Evolutionary conservation across 2,113 vertebrate species (phyloP), one percentile per base, ranked within the genome.

Genomic region (Hystrix cristata): DNA sequence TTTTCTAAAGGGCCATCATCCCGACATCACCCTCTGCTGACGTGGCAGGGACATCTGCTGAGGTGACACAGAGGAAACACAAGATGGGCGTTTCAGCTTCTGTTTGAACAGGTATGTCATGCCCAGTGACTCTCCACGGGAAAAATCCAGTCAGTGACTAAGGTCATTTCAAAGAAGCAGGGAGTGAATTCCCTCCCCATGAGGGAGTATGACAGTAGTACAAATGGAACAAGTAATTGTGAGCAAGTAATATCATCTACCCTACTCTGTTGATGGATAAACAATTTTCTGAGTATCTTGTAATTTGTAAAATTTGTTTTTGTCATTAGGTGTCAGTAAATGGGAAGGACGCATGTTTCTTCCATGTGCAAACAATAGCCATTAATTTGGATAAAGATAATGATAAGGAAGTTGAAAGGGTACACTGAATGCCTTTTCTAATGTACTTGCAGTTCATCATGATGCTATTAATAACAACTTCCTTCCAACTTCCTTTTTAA

Each of bases 391-490:
- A 78, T 65, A 60, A 86, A 95, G 57, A 59, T 51, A 13, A 83
- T 13, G 31, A 64, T 15, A 23, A 65, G 13, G 87, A 82, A 93
- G 16, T 21, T 90, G 81, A 95, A 15, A 72, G 60, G 85, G 48
- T 18, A 48, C 57, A 83, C 7, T 72, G 23, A 81, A 27, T 71
- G 10, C 51, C 34, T 92, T 72, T 93, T 76, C 59, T 43, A 23
- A 31, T 1, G 2, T 43, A 65, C 60, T 83, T 90, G 57, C 6
- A 93, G n/a, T 62, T 89, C 67, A 13, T 87, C 21, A 71, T 43
- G 34, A 46, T 69, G 4, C 55, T 27, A 74, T 92, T 83, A 80
- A 29, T 65, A 93, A 79, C 78, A 15, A 43, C 90, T 95, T 86
- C 5, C 29, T 71, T 87, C 21, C 48, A 38, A 38, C 38, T 38